Conservation (phyloP, 2,113 vertebrate species). For the human (Homo sapiens) region GRCh38 chrX:74348001-74348500, state of each 20-base stretch:
- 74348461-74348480: not conserved
- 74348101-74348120: not conserved
- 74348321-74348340: not conserved
- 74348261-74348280: not conserved
- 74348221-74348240: not conserved
- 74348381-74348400: not conserved
- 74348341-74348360: not conserved
- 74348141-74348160: not conserved
- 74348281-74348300: not conserved
- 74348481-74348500: not conserved
- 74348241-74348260: not conserved
- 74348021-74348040: not conserved
- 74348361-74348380: not conserved
- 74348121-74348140: not conserved
- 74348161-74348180: not conserved
- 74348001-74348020: not conserved
- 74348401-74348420: not conserved
- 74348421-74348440: not conserved
- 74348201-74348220: not conserved
- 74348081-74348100: not conserved
- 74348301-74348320: not conserved
- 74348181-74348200: not conserved
- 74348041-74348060: not conserved
- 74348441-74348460: not conserved
- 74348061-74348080: not conserved